phyloP scores from a whole-genome alignment of 2,113 vertebrate species.

The Hassar affinis region DNA sequence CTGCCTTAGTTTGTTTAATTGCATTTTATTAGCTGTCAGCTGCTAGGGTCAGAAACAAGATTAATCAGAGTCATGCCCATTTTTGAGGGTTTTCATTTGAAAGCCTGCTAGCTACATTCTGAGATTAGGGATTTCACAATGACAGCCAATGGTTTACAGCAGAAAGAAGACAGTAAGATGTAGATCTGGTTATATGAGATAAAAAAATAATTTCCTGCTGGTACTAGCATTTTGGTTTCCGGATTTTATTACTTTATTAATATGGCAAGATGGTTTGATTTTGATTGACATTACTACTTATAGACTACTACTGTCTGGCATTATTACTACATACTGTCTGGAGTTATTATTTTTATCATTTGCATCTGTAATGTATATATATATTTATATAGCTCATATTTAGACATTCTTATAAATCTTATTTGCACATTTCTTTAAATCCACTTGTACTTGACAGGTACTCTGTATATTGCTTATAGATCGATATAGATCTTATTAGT shows the following conservation, averaged over 20 bases:
- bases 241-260: neutral
- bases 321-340: too few relatives aligned
- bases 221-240: neutral
- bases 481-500: too few relatives aligned
- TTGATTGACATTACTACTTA: neutral
- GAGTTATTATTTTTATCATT: too few relatives aligned
- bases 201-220: neutral
- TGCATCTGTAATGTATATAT: too few relatives aligned
- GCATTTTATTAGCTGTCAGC: neutral
- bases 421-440: too few relatives aligned
- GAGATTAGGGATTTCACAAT: too few relatives aligned
- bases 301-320: neutral
- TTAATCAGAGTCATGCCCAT: neutral
- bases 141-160: too few relatives aligned
- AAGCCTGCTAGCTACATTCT: neutral
- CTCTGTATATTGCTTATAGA: too few relatives aligned
- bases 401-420: too few relatives aligned
- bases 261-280: neutral
- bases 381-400: too few relatives aligned
- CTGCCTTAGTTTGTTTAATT: neutral
- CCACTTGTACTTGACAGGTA: too few relatives aligned
- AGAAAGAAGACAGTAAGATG: too few relatives aligned
- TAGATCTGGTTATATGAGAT: neutral
- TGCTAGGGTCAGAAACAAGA: neutral
- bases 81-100: neutral